phyloP scores from a whole-genome alignment of 2,888 invertebrate genomes.

The Neoascia interrupta region DNA sequence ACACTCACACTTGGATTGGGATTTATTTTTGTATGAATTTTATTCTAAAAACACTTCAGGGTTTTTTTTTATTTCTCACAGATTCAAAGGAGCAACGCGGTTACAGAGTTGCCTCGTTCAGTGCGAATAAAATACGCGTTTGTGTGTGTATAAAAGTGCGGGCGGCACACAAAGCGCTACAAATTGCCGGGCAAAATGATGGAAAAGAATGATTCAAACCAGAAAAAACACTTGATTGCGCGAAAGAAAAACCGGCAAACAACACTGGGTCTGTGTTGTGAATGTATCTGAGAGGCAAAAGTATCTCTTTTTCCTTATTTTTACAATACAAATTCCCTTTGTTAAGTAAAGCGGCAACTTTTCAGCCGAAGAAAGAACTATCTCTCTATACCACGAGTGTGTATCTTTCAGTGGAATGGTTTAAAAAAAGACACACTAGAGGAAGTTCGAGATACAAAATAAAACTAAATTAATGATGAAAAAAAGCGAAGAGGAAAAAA shows the following conservation, averaged over 20 bases:
- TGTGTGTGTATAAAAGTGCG: too few species aligned
- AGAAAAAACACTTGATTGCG: slow-evolving; percentile 42
- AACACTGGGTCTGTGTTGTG: slow-evolving; percentile 2
- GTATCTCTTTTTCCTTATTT: slow-evolving; percentile 19
- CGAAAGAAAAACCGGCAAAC: slow-evolving; percentile 16
- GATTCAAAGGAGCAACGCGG: too few species aligned
- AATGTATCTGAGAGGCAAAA: slow-evolving; percentile 48
- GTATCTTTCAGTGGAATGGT: background rate
- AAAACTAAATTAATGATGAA: background rate
- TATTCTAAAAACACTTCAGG: too few species aligned
- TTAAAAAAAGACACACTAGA: background rate
- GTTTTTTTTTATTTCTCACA: too few species aligned
- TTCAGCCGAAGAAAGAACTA: slow-evolving; percentile 2
- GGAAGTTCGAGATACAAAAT: background rate
- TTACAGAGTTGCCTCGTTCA: too few species aligned
- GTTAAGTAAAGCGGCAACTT: slow-evolving; percentile 52
- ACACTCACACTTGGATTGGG: slow-evolving; percentile 32
- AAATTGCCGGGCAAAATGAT: slow-evolving; percentile 12
- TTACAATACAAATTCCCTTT: slow-evolving; percentile 50
- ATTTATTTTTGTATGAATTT: too few species aligned
- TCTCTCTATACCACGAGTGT: background rate
- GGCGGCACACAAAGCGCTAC: slow-evolving; percentile 8
- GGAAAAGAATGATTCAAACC: slow-evolving; percentile 25
- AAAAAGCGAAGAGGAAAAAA: slow-evolving; percentile 15
- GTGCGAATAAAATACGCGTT: too few species aligned